Base-by-base conservation (phyloP, 2,888 invertebrate genomes). In the Synergus umbraculus region DNA sequence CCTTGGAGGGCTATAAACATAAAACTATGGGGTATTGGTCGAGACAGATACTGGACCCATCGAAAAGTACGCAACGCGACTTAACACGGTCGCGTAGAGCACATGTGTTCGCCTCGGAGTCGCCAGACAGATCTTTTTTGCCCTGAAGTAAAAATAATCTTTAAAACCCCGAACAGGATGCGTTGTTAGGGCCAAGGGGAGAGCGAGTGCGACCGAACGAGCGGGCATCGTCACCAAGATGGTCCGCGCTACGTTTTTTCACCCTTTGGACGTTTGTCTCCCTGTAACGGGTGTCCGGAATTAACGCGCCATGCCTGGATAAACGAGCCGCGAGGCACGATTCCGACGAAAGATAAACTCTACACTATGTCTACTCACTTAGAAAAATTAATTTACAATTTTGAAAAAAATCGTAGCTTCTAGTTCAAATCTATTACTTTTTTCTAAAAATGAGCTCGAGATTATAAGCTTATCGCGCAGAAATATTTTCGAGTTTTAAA, bases 131-230 rank as follows among this genome's bases (percentile, higher is more conserved):
- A 89, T 90, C 89, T 92, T 92, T 92, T 91, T 91, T 91, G 91
- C 89, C 89, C 90, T 88, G 89, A 89, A 87, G 92, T 92, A 92
- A 92, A 92, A 92, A 92, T 92, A 92, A 92, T 91, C 92, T 92
- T 91, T 91, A 91, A 91, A 92, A 91, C 90, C 91, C 91, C 91
- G 90, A 91, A 92, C 92, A 92, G 92, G 92, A 92, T 92, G 91
- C 91, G 90, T 87, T 85, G 88, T 86, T 86, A 86, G 87, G 86
- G 86, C 83, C 81, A 82, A 82, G 83, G 85, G 85, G 85, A 80
- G 80, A 79, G 78, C 60, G 79, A 64, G 77, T 84, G 83, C 81
- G 76, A 78, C 77, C 81, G 81, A 82, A 79, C 81, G 85, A 84
- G 82, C 86, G 87, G 89, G 87, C 88, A 89, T 88, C 90, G 91